A percentile compares a stretch with the other conserved stretches of the same genome.
These are phyloP conservation scores for Galaxias olidus DNA, from an alignment of 2,797 vertebrate genomes.

Conservation along the genomic window DNA sequence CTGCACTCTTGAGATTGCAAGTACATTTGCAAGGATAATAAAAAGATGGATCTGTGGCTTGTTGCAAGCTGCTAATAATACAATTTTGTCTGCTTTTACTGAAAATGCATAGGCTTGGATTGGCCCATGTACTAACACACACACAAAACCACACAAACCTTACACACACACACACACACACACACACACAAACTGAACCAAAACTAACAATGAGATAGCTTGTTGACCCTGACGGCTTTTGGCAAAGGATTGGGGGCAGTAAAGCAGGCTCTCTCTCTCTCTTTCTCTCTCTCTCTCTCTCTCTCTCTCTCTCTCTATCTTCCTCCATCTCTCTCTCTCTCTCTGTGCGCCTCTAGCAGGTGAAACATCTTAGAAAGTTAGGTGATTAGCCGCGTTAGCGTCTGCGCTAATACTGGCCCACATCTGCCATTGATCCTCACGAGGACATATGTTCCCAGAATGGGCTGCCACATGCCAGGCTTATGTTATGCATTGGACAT, in stretches of 20 bases:
- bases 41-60: conserved; percentile 22
- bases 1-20: no score
- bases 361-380: conserved; percentile 70
- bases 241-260: conserved; percentile 63
- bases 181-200: conserved; percentile 2
- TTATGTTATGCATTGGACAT: conserved; percentile 4
- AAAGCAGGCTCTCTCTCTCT: not conserved
- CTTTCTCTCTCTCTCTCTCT: no score
- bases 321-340: no score
- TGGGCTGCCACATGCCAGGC: conserved; percentile 23
- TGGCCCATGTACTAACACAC: conserved; percentile 22
- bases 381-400: conserved; percentile 60
- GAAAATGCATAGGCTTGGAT: conserved; percentile 1
- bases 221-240: conserved; percentile 33
- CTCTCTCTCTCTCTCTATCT: no score
- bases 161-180: not conserved
- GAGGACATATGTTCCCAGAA: conserved; percentile 53
- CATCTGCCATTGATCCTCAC: conserved; percentile 67
- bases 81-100: no score
- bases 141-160: conserved; percentile 36
- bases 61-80: not conserved
- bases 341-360: conserved; percentile 4
- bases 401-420: conserved; percentile 62
- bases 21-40: not conserved
- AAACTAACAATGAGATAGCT: not conserved